phyloP scores from a whole-genome alignment of 2,113 vertebrate genomes.

The Todiramphus chloris region DNA sequence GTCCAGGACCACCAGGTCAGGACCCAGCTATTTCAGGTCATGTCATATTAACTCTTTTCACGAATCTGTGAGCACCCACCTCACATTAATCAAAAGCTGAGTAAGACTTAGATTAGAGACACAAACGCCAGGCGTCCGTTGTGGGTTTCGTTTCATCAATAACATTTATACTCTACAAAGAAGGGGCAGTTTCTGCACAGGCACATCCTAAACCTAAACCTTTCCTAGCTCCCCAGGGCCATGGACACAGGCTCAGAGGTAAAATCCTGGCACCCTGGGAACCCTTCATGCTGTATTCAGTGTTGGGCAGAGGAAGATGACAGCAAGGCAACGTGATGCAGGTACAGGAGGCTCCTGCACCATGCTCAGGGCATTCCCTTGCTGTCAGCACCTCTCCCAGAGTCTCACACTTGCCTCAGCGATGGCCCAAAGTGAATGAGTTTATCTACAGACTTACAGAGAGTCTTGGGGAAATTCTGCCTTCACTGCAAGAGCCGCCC shows the following conservation, averaged over 20 bases:
- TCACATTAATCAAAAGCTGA: background rate
- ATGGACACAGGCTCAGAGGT: background rate
- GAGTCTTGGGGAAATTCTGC: background rate
- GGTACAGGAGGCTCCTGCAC: background rate
- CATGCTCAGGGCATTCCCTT: background rate
- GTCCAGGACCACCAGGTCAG: background rate
- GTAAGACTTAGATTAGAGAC: background rate
- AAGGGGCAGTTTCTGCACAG: background rate
- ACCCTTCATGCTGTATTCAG: background rate
- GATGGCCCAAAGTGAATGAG: background rate
- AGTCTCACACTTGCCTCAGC: background rate
- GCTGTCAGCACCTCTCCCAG: background rate
- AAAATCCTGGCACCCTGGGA: background rate
- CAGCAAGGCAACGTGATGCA: background rate
- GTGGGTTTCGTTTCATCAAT: background rate
- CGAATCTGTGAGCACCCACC: background rate
- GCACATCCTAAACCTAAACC: background rate
- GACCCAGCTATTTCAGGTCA: background rate
- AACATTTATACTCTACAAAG: background rate
- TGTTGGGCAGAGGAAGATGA: background rate
- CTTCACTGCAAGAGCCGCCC: background rate
- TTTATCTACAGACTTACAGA: background rate
- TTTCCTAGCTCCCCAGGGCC: background rate
- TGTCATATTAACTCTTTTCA: background rate
- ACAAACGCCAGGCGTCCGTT: background rate